These are phyloP conservation scores for Balanococcus diminutus DNA, from an alignment of 2,888 invertebrate species.

Conservation along the genomic window DNA sequence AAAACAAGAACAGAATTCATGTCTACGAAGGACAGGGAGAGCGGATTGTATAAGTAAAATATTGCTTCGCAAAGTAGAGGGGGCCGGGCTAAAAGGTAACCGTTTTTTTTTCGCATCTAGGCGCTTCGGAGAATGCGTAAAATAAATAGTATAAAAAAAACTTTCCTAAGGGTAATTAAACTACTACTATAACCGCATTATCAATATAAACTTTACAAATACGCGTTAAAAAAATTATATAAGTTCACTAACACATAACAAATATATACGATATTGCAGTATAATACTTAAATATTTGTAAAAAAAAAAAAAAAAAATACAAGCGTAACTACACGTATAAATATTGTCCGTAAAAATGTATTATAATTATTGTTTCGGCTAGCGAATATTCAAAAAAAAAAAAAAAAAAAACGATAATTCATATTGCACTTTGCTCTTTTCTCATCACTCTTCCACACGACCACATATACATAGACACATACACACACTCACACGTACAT, in stretches of 20 bases:
- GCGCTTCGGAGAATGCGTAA: constrained; percentile 27
- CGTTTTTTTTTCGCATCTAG: neutral
- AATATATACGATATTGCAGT: constrained; percentile 32
- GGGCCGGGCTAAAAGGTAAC: neutral
- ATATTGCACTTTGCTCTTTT: constrained; percentile 31
- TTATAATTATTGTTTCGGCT: constrained; percentile 28
- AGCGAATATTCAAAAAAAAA: constrained; percentile 26
- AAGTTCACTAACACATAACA: constrained; percentile 5
- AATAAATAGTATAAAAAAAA: neutral
- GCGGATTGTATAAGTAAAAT: neutral
- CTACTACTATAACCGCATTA: constrained; percentile 14
- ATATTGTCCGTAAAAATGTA: constrained; percentile 39
- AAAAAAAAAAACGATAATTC: neutral
- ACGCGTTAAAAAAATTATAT: constrained; percentile 23
- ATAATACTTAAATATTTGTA: constrained; percentile 20
- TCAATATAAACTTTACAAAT: constrained; percentile 3
- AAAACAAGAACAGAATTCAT: neutral
- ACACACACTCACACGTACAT: neutral
- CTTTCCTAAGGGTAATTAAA: neutral
- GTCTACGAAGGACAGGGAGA: neutral
- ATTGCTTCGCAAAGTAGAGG: constrained; percentile 19
- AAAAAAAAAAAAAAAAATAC: neutral
- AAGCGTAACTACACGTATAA: constrained; percentile 35
- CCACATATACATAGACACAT: neutral
- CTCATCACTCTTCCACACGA: neutral